Evolutionary conservation across 2,113 vertebrate genomes (phyloP).

Genomic region (Cephalopterus ornatus): DNA sequence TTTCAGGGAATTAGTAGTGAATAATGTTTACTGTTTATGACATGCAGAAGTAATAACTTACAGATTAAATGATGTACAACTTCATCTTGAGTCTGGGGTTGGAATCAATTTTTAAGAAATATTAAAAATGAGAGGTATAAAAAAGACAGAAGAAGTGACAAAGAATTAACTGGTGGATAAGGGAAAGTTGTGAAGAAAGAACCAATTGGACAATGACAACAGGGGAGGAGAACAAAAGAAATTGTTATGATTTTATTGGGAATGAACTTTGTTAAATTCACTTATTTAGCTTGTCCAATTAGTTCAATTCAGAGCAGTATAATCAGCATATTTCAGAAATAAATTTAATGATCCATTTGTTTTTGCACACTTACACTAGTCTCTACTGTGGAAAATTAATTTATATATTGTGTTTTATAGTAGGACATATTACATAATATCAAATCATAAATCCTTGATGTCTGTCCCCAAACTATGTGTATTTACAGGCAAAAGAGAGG

Average conservation of each 20-base stretch:
- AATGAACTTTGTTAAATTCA: neutral
- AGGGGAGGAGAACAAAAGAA: neutral
- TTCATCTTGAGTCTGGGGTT: neutral
- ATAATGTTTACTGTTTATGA: neutral
- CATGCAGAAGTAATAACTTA: rapidly evolving
- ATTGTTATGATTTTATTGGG: neutral
- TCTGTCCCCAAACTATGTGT: neutral
- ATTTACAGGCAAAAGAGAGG: neutral
- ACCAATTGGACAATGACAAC: neutral
- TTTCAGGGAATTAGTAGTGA: neutral
- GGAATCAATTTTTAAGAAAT: neutral
- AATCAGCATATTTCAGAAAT: neutral
- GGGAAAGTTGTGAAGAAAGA: neutral
- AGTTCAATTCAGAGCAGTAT: neutral
- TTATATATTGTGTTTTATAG: neutral
- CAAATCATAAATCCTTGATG: neutral
- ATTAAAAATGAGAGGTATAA: neutral
- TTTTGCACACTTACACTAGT: neutral
- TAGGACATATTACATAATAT: neutral
- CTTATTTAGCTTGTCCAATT: neutral
- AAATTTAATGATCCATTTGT: neutral
- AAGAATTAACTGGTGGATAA: neutral
- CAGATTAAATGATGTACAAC: neutral
- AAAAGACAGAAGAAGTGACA: neutral
- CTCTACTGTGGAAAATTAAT: neutral